Conservation (phyloP, 2,797 vertebrate genomes). For the Toxotes lorentzi region DNA sequence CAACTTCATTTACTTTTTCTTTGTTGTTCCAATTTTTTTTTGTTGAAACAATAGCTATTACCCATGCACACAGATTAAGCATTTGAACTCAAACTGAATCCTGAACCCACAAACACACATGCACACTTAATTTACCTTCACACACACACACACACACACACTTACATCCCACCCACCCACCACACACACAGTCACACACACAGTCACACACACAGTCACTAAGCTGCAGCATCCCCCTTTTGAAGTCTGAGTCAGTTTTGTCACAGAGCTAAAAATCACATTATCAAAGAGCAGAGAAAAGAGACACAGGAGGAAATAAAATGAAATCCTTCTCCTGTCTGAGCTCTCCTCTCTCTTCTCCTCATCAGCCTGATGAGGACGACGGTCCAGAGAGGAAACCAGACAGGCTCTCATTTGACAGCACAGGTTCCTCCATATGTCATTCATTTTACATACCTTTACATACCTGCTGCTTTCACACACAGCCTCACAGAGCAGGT, state of each 20-base stretch:
- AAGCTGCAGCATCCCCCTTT: slow-evolving; percentile 38
- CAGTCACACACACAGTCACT: slow-evolving; percentile 25
- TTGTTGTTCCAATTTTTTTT: background rate
- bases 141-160: background rate
- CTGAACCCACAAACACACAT: background rate
- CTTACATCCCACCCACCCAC: slow-evolving; percentile 20
- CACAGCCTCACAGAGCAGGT: background rate
- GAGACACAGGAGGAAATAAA: slow-evolving; percentile 6
- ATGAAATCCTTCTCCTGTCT: slow-evolving; percentile 30
- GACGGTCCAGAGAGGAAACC: background rate
- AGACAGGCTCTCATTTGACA: background rate
- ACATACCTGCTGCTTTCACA: background rate
- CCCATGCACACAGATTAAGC: background rate
- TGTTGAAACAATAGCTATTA: background rate
- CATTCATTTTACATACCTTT: background rate
- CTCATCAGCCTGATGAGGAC: background rate
- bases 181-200: slow-evolving; percentile 4
- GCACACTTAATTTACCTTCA: slow-evolving; percentile 9
- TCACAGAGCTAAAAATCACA: slow-evolving; percentile 55
- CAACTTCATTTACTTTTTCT: background rate
- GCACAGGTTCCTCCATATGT: background rate
- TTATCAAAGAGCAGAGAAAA: slow-evolving; percentile 36
- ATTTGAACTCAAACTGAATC: slow-evolving; percentile 2
- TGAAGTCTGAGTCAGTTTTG: slow-evolving; percentile 57
- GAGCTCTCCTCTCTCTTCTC: background rate